phyloP scores from a whole-genome alignment of 1,140 invertebrate genomes.

The Drosophila arizonae region DNA sequence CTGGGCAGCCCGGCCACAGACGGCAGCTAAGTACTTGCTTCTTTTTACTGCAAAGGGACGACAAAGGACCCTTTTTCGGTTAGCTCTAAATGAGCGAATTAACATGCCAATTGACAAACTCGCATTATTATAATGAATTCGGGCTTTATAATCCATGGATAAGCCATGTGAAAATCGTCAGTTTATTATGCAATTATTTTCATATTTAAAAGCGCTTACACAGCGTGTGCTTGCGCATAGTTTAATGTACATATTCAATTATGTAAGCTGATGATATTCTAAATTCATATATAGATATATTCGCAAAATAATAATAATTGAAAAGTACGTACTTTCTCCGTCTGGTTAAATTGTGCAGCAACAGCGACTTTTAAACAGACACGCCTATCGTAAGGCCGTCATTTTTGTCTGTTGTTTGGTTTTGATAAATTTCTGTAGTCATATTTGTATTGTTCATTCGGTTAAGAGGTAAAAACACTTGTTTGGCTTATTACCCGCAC shows the following conservation, averaged over 20 bases:
- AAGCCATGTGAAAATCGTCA: slow-evolving; percentile 6
- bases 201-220: slow-evolving; percentile 1
- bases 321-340: slow-evolving; percentile 19
- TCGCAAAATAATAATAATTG: background rate
- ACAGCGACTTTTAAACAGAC: background rate
- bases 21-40: slow-evolving; percentile 15
- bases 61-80: slow-evolving; percentile 27
- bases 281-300: background rate
- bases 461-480: slow-evolving; percentile 17
- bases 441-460: slow-evolving; percentile 7
- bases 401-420: background rate
- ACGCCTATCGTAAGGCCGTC: background rate
- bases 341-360: background rate
- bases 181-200: slow-evolving; percentile 46
- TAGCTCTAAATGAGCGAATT: too few species aligned
- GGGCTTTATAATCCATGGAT: background rate
- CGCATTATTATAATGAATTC: slow-evolving; percentile 8
- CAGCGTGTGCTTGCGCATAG: background rate
- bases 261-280: slow-evolving; percentile 31
- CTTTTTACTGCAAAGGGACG: slow-evolving; percentile 46
- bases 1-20: background rate
- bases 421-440: slow-evolving; percentile 4
- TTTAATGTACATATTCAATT: slow-evolving; percentile 25
- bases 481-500: slow-evolving; percentile 23
- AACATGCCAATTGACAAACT: slow-evolving; percentile 29